Conservation (phyloP, 2,797 vertebrate species). For the Peromyscus attwateri region DNA sequence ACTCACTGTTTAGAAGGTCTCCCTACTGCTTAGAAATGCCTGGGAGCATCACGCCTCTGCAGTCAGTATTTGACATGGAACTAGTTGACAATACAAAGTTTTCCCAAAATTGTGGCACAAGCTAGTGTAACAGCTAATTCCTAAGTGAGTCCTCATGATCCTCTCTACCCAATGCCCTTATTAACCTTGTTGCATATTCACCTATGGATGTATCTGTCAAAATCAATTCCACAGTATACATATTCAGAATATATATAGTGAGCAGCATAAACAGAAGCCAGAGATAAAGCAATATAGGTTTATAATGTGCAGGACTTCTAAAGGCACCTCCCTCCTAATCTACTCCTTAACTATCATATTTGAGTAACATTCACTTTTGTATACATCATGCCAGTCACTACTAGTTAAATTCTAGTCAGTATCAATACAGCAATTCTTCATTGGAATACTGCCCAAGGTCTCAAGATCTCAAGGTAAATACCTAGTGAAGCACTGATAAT, state of each 20-base stretch:
- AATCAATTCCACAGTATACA: neutral
- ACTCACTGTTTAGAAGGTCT: neutral
- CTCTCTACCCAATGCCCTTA: neutral
- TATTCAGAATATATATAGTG: neutral
- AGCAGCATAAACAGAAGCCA: neutral
- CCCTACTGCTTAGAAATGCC: neutral
- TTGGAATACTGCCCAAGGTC: neutral
- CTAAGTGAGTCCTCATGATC: neutral
- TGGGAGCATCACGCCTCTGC: neutral
- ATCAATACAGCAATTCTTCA: neutral
- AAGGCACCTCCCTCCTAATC: neutral
- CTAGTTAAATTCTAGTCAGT: neutral
- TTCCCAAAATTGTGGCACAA: neutral
- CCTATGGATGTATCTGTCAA: neutral
- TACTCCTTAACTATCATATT: neutral
- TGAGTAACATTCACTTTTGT: neutral
- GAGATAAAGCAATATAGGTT: neutral
- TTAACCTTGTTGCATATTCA: neutral
- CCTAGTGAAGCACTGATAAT: neutral
- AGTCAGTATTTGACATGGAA: neutral
- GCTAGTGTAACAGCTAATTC: neutral
- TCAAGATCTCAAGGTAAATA: neutral
- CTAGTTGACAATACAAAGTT: neutral
- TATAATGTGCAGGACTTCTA: neutral
- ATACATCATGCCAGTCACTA: neutral